phyloP scores from a whole-genome alignment of 2,113 vertebrate species.

The Prinia subflava region DNA sequence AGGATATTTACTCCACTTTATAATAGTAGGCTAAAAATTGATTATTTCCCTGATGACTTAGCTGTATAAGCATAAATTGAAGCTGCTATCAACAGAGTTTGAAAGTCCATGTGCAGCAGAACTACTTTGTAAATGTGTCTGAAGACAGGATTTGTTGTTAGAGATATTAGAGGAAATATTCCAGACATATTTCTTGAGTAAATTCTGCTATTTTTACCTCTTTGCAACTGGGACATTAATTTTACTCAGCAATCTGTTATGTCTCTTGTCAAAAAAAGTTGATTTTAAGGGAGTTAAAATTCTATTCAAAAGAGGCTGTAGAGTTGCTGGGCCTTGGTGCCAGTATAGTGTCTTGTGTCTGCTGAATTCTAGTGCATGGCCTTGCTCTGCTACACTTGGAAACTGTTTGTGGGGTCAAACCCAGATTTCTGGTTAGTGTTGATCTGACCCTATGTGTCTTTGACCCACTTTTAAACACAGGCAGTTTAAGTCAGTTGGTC shows the following conservation, averaged over 20 bases:
- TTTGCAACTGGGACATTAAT: neutral
- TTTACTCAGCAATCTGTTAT: neutral
- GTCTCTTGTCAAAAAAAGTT: neutral
- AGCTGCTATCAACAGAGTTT: neutral
- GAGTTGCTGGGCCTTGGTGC: neutral
- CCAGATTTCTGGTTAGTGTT: neutral
- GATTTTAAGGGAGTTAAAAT: neutral
- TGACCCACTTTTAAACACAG: neutral
- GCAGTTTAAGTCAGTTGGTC: neutral
- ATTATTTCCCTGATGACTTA: neutral
- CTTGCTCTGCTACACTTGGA: neutral
- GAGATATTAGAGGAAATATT: neutral
- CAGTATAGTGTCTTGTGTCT: neutral
- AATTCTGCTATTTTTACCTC: neutral
- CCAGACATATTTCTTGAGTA: neutral
- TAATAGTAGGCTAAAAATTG: neutral
- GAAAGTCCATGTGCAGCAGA: neutral
- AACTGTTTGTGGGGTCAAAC: neutral
- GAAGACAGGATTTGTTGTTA: neutral
- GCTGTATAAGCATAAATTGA: neutral
- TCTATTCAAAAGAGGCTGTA: neutral
- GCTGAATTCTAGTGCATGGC: neutral
- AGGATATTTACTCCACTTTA: neutral
- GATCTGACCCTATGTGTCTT: neutral
- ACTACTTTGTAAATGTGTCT: neutral